Base-by-base conservation (phyloP, 2,113 vertebrate species). In the Platysternon megacephalum region DNA sequence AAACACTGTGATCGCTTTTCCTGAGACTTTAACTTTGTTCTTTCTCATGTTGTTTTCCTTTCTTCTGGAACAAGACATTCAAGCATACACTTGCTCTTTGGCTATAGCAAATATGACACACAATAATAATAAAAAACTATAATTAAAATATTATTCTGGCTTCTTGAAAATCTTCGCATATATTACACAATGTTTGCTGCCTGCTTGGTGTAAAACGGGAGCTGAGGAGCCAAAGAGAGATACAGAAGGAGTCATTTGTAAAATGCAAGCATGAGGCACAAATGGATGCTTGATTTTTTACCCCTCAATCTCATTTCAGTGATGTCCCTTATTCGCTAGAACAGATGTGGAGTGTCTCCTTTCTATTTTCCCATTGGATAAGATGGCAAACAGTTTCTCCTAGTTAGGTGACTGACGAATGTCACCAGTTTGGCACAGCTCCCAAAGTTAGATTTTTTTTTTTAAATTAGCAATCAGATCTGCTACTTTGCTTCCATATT, bases 401-500 rank as follows among this genome's bases (percentile, higher is more conserved):
- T 72, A 16, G 19, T 85, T 93, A 53, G n/a, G 14, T 76, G 42
- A 65, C 51, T 84, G 65, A 74, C 55, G 89, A 55, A 58, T 91
- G 94, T 87, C 86, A 93, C 85, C 65, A 26, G 72, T 35, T 88
- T 82, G 14, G 68, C 84, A 61, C 65, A 29, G n/a, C 42, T 68
- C 86, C 84, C 92, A 68, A 85, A 82, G 16, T 29, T 93, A 61
- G 68, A 81, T 94, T 97, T 93, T 82, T 61, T 39, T 88, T 89
- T 97, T 76, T 28, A 52, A 24, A 84, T 94, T 95, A 92, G 56
- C 56, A 61, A 32, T 85, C 88, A 72, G 81, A 90, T 93, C 94
- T 90, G 52, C 88, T 93, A 84, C 0, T 2, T 80, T 61, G 88
- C 90, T 97, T 97, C 78, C 90, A 94, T 90, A 35, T 94, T 94